phyloP scores from a whole-genome alignment of 2,113 vertebrate species.

The Laticauda laticaudata region DNA sequence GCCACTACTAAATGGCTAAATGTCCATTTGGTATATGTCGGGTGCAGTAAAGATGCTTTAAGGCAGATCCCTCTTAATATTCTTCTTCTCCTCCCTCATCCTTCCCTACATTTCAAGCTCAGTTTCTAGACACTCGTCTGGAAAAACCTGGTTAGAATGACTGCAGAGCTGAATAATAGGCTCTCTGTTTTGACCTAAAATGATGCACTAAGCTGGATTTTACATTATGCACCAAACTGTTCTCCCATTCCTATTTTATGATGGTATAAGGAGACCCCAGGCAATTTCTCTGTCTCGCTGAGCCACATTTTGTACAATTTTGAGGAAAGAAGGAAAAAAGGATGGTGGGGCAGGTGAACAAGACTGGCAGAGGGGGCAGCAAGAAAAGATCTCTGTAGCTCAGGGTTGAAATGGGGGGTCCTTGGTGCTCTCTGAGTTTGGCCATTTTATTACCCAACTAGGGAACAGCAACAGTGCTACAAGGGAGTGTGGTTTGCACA shows the following conservation, averaged over 20 bases:
- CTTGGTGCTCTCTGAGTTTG: neutral
- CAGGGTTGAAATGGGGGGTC: neutral
- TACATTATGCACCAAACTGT: neutral
- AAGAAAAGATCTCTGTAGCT: neutral
- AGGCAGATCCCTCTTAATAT: constrained; percentile 17
- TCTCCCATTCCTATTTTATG: constrained; percentile 4
- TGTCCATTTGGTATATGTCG: constrained; percentile 36
- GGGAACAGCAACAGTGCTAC: neutral
- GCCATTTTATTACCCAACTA: neutral
- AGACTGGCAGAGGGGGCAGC: neutral
- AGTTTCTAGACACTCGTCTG: neutral
- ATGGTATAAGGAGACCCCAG: constrained; percentile 32
- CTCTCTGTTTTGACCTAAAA: constrained; percentile 6
- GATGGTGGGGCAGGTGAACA: neutral
- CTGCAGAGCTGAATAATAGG: constrained; percentile 6
- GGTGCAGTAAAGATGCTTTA: constrained; percentile 15
- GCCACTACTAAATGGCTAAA: constrained; percentile 34
- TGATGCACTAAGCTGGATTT: constrained; percentile 17
- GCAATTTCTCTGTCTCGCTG: constrained; percentile 25
- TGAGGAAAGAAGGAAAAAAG: neutral
- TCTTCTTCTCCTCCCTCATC: neutral
- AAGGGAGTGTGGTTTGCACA: neutral
- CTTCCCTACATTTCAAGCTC: neutral
- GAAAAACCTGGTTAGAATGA: constrained; percentile 37
- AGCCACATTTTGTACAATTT: constrained; percentile 14